These are phyloP conservation scores for Noctua comes DNA, from an alignment of 2,888 invertebrate genomes.

Conservation along the genomic window DNA sequence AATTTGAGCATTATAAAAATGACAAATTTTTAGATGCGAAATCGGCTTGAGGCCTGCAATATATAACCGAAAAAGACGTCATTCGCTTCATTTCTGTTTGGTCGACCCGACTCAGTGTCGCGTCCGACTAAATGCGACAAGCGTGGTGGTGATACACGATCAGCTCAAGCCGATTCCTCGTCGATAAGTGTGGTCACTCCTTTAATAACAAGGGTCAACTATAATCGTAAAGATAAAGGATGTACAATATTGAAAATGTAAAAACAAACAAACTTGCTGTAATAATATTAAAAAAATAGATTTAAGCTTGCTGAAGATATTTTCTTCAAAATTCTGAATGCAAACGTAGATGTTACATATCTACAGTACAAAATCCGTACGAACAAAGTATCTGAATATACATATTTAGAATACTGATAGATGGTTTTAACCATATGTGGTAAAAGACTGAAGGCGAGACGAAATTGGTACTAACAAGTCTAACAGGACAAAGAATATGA, in stretches of 20 bases:
- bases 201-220: neutral
- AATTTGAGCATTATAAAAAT: neutral
- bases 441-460: neutral
- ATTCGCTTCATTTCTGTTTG: no score
- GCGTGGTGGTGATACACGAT: neutral
- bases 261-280: neutral
- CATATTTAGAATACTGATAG: neutral
- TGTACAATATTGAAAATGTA: neutral
- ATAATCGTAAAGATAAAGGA: neutral
- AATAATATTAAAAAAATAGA: neutral
- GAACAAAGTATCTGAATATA: neutral
- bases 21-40: neutral
- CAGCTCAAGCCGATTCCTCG: neutral
- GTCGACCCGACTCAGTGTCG: no score
- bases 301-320: neutral
- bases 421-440: constrained; percentile 1
- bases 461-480: constrained; percentile 10
- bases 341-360: neutral
- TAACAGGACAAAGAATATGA: constrained; percentile 34
- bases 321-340: neutral
- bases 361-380: neutral
- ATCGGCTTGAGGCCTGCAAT: neutral
- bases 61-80: neutral
- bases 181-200: neutral
- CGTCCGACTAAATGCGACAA: neutral